Evolutionary conservation across 2,113 vertebrate genomes (phyloP).

Genomic region (Solea solea): DNA sequence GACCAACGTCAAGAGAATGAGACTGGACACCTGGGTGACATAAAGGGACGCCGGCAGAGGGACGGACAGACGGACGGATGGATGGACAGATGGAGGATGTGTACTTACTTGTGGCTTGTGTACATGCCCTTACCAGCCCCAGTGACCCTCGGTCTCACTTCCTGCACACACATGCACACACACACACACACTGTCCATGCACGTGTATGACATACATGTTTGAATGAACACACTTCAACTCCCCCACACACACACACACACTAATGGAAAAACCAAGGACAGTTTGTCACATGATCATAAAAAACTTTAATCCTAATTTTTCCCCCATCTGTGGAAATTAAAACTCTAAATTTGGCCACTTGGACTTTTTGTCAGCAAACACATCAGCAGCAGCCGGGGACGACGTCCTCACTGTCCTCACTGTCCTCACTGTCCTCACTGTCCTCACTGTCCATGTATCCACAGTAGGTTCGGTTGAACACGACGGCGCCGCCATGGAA

Average conservation of each 20-base stretch:
- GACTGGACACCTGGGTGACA: conserved; percentile 94
- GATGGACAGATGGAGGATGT: conserved; percentile 55
- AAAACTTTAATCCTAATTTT: not conserved
- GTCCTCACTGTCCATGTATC: not conserved
- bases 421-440: not conserved
- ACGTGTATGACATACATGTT: conserved; percentile 38
- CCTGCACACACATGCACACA: conserved; percentile 26
- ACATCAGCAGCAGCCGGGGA: conserved; percentile 4
- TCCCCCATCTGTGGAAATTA: not conserved
- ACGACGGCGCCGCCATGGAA: conserved; percentile 12
- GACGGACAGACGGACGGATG: conserved; percentile 9
- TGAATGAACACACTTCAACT: conserved; percentile 36
- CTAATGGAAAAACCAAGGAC: conserved; percentile 54
- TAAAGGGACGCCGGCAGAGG: conserved; percentile 69
- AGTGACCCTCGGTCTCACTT: conserved; percentile 9
- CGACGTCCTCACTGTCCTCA: not conserved
- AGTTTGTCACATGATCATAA: conserved; percentile 12
- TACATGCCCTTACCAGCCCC: conserved; percentile 62
- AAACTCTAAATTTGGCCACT: conserved; percentile 7
- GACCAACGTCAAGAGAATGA: conserved; percentile 91
- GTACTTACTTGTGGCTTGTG: conserved; percentile 66
- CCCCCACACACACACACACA: conserved; percentile 28
- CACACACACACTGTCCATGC: conserved; percentile 18
- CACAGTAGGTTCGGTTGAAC: conserved; percentile 14
- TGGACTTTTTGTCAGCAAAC: conserved; percentile 22